phyloP scores from a whole-genome alignment of 2,888 invertebrate species.

The Parnassius orleans region DNA sequence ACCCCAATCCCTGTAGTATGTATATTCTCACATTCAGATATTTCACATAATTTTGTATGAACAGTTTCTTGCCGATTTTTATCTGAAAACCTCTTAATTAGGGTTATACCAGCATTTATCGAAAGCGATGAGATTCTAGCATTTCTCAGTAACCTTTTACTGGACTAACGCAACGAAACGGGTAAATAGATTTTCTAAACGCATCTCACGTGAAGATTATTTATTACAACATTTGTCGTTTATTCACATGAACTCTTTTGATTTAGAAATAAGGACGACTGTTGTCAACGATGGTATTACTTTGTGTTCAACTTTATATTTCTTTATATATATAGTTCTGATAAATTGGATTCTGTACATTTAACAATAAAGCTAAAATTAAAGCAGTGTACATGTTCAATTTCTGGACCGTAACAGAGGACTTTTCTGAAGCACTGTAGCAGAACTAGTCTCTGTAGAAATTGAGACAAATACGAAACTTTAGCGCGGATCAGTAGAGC shows the following conservation, averaged over 20 bases:
- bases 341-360: neutral
- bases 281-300: neutral
- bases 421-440: neutral
- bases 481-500: neutral
- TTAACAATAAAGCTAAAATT: neutral
- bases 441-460: neutral
- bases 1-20: too few species aligned
- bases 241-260: slow-evolving; percentile 2
- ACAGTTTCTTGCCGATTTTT: too few species aligned
- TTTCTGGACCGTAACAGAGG: slow-evolving; percentile 5
- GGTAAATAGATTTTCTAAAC: too few species aligned
- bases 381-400: neutral
- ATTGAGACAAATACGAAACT: slow-evolving; percentile 4
- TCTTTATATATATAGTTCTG: neutral
- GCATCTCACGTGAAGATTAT: too few species aligned
- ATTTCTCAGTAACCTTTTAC: too few species aligned
- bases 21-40: too few species aligned
- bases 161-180: too few species aligned
- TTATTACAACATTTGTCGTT: neutral
- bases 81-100: too few species aligned
- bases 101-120: too few species aligned
- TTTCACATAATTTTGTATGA: too few species aligned
- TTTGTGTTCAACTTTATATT: slow-evolving; percentile 1
- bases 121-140: too few species aligned
- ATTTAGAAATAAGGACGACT: slow-evolving; percentile 2